Conservation (phyloP, 2,797 vertebrate genomes). For the Iguana delicatissima region DNA sequence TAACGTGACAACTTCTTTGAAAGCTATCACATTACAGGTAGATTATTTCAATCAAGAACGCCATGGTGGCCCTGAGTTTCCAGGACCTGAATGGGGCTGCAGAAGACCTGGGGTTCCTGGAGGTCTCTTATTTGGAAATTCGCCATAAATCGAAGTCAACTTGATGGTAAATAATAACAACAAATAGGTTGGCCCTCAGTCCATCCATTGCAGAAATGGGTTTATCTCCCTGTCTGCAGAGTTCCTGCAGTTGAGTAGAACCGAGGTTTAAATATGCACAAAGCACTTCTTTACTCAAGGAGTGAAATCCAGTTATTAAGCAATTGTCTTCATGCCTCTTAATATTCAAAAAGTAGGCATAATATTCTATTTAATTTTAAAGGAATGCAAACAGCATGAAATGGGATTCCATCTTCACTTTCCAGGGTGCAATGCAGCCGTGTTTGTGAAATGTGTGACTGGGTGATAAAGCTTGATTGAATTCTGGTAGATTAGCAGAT, state of each 20-base stretch:
- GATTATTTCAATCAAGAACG: too few relatives aligned
- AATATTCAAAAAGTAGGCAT: not conserved
- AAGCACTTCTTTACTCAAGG: not conserved
- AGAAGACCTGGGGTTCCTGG: too few relatives aligned
- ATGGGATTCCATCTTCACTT: constrained; percentile 15
- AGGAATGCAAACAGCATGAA: constrained; percentile 3
- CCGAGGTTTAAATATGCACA: not conserved
- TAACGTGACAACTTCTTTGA: too few relatives aligned
- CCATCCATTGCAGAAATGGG: not conserved
- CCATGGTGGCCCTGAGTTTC: too few relatives aligned
- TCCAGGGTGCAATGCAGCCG: too few relatives aligned
- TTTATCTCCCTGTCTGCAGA: not conserved
- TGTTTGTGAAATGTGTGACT: not conserved
- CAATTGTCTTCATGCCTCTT: not conserved
- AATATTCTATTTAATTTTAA: not conserved
- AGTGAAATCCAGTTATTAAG: not conserved
- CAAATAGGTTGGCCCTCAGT: not conserved
- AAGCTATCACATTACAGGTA: too few relatives aligned
- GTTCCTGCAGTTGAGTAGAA: not conserved
- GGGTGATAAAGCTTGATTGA: not conserved
- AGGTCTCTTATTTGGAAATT: too few relatives aligned
- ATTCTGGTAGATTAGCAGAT: not conserved
- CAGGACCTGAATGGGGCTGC: too few relatives aligned
- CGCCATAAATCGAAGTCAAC: too few relatives aligned
- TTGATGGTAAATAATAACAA: too few relatives aligned